Percentiles rank a stretch among this genome's conserved stretches.
These are phyloP conservation scores for Norana najaformis DNA, from an alignment of 2,888 invertebrate genomes.

Conservation along the genomic window DNA sequence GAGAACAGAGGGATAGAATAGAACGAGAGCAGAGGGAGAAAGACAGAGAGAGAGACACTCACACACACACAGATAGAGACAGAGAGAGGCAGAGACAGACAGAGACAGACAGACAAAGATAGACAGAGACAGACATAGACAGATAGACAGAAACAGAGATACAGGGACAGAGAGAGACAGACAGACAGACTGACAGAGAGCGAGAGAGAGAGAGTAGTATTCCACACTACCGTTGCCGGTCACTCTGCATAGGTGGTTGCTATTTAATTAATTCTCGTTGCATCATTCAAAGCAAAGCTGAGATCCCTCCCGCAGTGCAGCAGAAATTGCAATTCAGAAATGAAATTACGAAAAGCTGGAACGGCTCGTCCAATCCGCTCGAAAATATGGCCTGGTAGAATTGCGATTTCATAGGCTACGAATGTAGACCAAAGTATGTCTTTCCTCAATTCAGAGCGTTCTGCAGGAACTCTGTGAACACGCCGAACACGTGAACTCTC, in stretches of 20 bases:
- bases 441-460: too few species aligned
- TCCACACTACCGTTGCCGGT: neutral
- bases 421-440: neutral
- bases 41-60: too few species aligned
- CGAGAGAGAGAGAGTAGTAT: neutral
- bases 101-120: too few species aligned
- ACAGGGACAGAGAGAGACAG: too few species aligned
- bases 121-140: too few species aligned
- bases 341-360: constrained; percentile 1
- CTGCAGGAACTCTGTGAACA: too few species aligned
- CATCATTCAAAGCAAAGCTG: neutral
- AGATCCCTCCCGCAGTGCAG: neutral
- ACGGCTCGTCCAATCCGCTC: neutral
- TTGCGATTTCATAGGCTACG: neutral
- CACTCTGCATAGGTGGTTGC: neutral
- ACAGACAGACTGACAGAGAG: neutral
- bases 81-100: too few species aligned
- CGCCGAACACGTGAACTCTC: too few species aligned
- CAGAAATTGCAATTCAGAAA: neutral
- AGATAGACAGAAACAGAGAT: too few species aligned
- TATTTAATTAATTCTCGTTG: neutral
- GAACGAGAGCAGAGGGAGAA: too few species aligned
- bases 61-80: too few species aligned
- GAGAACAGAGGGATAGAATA: too few species aligned
- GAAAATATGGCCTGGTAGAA: neutral